These are phyloP conservation scores for Rhagophthalmus giganteus DNA, from an alignment of 2,888 invertebrate species.

Conservation along the genomic window DNA sequence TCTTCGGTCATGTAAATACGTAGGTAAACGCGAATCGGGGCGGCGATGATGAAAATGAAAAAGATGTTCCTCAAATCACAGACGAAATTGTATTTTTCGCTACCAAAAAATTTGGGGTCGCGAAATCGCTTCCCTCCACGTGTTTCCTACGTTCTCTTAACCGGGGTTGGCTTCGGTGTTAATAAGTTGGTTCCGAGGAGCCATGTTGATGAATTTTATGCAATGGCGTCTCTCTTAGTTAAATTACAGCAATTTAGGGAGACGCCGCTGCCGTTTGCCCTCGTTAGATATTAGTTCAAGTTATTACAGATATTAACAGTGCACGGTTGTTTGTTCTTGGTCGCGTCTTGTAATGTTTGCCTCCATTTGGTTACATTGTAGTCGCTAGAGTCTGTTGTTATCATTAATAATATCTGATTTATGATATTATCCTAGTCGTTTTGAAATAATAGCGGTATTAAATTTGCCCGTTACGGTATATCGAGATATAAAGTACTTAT, in stretches of 20 bases:
- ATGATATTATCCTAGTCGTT: conserved; percentile 45
- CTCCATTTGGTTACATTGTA: conserved; percentile 38
- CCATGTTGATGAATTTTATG: conserved; percentile 45
- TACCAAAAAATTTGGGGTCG: conserved; percentile 15
- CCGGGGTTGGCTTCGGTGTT: conserved; percentile 36
- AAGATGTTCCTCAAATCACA: conserved; percentile 9
- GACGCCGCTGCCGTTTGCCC: conserved; percentile 39
- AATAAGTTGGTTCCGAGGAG: conserved; percentile 39
- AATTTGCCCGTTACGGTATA: conserved; percentile 40
- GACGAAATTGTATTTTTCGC: conserved; percentile 15
- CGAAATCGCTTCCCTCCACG: conserved; percentile 24
- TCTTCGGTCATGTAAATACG: conserved; percentile 13
- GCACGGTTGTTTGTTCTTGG: conserved; percentile 47
- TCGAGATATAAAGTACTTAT: conserved; percentile 31
- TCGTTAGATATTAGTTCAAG: conserved; percentile 43
- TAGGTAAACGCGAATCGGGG: background rate
- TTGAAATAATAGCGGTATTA: conserved; percentile 47
- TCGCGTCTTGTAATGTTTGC: conserved; percentile 46
- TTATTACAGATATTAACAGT: conserved; percentile 45
- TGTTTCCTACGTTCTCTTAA: conserved; percentile 27
- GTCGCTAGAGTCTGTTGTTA: conserved; percentile 39
- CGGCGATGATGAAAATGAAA: conserved; percentile 3
- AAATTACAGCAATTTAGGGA: conserved; percentile 45
- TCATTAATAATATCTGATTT: conserved; percentile 48
- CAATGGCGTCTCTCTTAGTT: conserved; percentile 45